These are phyloP conservation scores for Meiosimyza decipiens DNA, from an alignment of 2,888 invertebrate genomes.

Conservation along the genomic window DNA sequence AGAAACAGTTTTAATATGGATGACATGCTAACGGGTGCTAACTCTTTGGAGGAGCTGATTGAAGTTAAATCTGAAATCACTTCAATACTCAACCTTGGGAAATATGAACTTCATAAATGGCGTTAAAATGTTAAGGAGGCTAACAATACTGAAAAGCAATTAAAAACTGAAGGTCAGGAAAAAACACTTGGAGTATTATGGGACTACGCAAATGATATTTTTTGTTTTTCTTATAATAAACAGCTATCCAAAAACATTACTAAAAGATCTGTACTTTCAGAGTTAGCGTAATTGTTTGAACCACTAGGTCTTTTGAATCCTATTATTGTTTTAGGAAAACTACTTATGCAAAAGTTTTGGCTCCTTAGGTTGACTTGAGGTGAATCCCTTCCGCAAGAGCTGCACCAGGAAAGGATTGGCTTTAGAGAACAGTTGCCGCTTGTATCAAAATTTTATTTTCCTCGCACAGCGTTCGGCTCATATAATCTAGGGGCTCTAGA, in stretches of 20 bases:
- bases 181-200: constrained; percentile 12
- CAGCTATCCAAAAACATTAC: constrained; percentile 17
- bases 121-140: neutral
- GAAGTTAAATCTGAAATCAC: neutral
- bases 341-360: constrained; percentile 35
- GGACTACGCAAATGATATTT: neutral
- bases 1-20: constrained; percentile 20
- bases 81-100: neutral
- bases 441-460: constrained; percentile 7
- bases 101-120: constrained; percentile 18
- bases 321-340: constrained; percentile 35
- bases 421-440: neutral
- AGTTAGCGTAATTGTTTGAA: constrained; percentile 34
- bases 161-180: neutral
- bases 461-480: neutral
- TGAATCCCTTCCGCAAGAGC: constrained; percentile 6
- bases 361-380: constrained; percentile 27
- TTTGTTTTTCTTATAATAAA: neutral
- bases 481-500: constrained; percentile 4
- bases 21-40: neutral
- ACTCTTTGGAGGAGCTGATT: neutral
- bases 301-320: neutral
- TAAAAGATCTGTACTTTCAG: constrained; percentile 32
- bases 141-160: neutral
- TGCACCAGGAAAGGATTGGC: neutral